Evolutionary conservation across 2,888 invertebrate genomes (phyloP).

Genomic region (Aquatica leii): DNA sequence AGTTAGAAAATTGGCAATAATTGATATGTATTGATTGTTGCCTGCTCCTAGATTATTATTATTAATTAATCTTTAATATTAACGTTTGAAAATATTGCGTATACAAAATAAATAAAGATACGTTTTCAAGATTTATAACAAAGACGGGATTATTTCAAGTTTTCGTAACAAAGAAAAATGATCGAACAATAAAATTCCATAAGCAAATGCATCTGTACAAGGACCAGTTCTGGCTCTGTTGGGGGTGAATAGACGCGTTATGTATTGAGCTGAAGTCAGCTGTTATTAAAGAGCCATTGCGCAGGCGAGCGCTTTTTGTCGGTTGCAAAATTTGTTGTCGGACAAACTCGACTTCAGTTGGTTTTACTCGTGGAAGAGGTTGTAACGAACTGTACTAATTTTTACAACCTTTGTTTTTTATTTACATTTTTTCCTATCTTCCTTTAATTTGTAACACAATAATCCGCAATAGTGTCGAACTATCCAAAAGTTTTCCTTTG

Average conservation of each 20-base stretch:
- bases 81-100: too few species aligned
- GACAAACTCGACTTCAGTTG: conserved; percentile 50
- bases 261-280: conserved; percentile 49
- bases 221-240: too few species aligned
- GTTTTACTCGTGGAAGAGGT: conserved; percentile 48
- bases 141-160: too few species aligned
- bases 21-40: too few species aligned
- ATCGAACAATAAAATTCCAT: too few species aligned
- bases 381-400: conserved; percentile 42
- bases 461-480: conserved; percentile 12
- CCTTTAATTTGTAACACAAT: conserved; percentile 22
- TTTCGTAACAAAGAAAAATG: too few species aligned
- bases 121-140: too few species aligned
- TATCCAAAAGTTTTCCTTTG: conserved; percentile 28
- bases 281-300: conserved; percentile 43
- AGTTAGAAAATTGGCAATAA: too few species aligned
- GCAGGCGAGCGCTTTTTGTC: conserved; percentile 44
- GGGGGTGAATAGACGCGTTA: conserved; percentile 3
- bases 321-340: conserved; percentile 23
- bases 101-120: too few species aligned
- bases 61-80: too few species aligned
- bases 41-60: too few species aligned
- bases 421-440: conserved; percentile 44
- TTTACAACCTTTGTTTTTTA: conserved; percentile 49
- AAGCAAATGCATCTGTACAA: too few species aligned